Conservation (phyloP, 92 coral and sea anemone species). For the Hydrozoanthus gracilis region DNA sequence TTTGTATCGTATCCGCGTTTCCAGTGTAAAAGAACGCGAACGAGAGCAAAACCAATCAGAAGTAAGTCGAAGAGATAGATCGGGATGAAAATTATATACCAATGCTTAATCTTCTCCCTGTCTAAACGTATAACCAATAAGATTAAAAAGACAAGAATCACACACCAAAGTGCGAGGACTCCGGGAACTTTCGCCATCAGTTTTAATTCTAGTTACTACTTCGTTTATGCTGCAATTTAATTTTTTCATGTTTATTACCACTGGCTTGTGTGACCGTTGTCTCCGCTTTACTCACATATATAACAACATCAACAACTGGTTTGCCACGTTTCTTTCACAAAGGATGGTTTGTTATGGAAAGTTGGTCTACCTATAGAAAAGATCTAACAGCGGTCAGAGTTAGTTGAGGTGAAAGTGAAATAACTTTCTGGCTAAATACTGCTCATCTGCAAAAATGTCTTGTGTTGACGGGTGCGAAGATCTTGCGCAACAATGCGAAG, state of each 20-base stretch:
- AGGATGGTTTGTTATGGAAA: conserved; percentile 9
- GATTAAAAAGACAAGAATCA: conserved; percentile 78
- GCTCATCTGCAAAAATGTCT: neutral
- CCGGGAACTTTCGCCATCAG: conserved; percentile 80
- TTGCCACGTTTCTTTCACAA: conserved; percentile 23
- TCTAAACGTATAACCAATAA: conserved; percentile 89
- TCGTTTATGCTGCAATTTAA: neutral
- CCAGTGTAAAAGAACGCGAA: conserved; percentile 77
- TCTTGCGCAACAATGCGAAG: conserved; percentile 75
- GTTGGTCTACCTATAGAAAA: too few species aligned
- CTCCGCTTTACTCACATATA: neutral
- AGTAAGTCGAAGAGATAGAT: conserved; percentile 74
- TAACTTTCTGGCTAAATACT: neutral
- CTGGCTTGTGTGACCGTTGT: conserved; percentile 27
- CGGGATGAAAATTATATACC: conserved; percentile 92
- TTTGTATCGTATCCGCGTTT: conserved; percentile 72
- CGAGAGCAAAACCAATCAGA: conserved; percentile 62
- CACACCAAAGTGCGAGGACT: conserved; percentile 85
- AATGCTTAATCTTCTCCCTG: conserved; percentile 84
- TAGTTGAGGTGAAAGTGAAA: neutral
- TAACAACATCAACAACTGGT: neutral
- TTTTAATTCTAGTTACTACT: neutral
- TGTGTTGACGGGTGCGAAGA: conserved; percentile 46
- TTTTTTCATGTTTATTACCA: conserved; percentile 15
- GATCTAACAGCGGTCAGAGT: too few species aligned